Percentiles rank a stretch among this genome's conserved stretches.
These are phyloP conservation scores for Odontothrips loti DNA, from an alignment of 2,888 invertebrate species.

Conservation along the genomic window DNA sequence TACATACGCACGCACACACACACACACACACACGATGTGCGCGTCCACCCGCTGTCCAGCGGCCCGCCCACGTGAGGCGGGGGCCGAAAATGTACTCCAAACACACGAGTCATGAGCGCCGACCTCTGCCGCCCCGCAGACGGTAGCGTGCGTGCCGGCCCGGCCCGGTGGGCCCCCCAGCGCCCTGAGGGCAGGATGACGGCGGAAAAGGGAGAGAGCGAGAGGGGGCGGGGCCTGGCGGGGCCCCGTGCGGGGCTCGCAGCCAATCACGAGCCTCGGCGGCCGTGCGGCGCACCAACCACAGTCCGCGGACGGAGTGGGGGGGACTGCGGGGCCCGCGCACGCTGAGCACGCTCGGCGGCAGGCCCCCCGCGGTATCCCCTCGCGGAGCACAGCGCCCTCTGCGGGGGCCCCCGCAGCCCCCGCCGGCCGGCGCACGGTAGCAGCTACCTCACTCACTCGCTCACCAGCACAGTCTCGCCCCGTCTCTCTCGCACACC, in stretches of 20 bases:
- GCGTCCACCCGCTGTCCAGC: background rate
- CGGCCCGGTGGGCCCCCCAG: no score
- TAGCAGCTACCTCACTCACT: background rate
- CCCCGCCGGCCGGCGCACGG: background rate
- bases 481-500: no score
- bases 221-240: conserved; percentile 2
- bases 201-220: background rate
- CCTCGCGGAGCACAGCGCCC: background rate
- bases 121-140: background rate
- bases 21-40: no score
- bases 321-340: background rate
- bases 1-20: no score
- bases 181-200: background rate
- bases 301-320: background rate
- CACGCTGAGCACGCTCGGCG: no score
- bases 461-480: background rate
- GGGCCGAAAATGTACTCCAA: background rate
- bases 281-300: background rate
- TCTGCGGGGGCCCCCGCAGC: background rate
- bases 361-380: background rate
- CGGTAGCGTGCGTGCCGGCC: background rate
- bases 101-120: background rate
- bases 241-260: background rate
- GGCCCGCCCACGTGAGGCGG: background rate
- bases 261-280: background rate